These are phyloP conservation scores for Rhopalosiphum padi DNA, from an alignment of 1,140 invertebrate species.

Conservation along the genomic window DNA sequence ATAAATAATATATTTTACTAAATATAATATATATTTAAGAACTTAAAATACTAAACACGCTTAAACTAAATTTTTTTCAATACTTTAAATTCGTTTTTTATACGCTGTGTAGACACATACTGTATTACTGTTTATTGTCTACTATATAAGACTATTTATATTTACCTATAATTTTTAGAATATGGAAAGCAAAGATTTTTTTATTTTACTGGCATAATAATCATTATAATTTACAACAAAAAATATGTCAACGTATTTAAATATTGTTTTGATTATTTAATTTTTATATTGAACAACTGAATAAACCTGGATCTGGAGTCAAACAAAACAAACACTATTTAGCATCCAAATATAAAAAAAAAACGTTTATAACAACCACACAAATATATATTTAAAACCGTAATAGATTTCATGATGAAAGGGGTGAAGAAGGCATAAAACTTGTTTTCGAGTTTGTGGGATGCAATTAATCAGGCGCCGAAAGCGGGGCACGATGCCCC, in stretches of 20 bases:
- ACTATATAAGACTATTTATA: neutral
- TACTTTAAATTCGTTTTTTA: neutral
- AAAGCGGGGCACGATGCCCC: constrained; percentile 44
- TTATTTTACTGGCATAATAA: neutral
- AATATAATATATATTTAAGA: too few species aligned
- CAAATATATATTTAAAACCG: constrained; percentile 30
- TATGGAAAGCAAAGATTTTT: neutral
- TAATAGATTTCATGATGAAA: constrained; percentile 14
- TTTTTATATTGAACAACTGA: neutral
- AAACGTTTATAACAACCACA: neutral
- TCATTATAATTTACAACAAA: neutral
- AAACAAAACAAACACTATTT: neutral
- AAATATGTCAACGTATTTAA: constrained; percentile 1
- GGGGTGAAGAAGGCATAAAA: neutral
- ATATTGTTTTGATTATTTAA: neutral
- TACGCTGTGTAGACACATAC: neutral
- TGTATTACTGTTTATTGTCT: neutral
- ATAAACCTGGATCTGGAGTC: neutral
- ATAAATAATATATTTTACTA: too few species aligned
- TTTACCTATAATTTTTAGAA: neutral
- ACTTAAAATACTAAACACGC: neutral
- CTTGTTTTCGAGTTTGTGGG: neutral
- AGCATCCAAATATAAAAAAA: neutral
- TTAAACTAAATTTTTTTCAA: neutral
- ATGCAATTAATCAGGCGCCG: constrained; percentile 50